Evolutionary conservation across 2,113 vertebrate species (phyloP).

Genomic region (Okapia johnstoni): DNA sequence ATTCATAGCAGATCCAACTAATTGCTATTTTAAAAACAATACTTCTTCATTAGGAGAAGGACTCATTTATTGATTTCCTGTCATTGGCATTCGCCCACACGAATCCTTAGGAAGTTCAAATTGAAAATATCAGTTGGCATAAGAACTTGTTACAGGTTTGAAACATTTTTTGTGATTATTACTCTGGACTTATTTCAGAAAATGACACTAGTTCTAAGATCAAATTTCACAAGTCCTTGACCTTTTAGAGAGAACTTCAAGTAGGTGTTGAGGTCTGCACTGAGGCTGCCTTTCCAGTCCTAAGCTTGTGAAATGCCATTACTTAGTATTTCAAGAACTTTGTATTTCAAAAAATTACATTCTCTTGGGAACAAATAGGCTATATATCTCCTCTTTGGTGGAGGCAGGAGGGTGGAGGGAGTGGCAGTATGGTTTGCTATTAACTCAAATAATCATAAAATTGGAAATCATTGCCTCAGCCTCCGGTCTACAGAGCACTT

Average conservation of each 20-base stretch:
- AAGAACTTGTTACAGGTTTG: background rate
- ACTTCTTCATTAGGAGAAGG: background rate
- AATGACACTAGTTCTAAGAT: slow-evolving; percentile 14
- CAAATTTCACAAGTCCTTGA: background rate
- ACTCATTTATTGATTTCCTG: background rate
- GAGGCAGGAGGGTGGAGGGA: background rate
- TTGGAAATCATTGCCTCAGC: slow-evolving; percentile 52
- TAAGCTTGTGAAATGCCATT: background rate
- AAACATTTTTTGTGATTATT: background rate
- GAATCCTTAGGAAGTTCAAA: slow-evolving; percentile 23
- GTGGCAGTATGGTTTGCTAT: background rate
- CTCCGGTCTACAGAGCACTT: background rate
- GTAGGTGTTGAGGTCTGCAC: background rate
- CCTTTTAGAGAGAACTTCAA: background rate
- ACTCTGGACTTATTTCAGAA: background rate
- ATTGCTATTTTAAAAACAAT: background rate
- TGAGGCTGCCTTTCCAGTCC: background rate
- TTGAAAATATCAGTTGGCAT: background rate
- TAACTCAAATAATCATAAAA: slow-evolving; percentile 56
- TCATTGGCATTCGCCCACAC: background rate
- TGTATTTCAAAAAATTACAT: background rate
- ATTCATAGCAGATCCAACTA: background rate
- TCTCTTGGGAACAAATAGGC: background rate
- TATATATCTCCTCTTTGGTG: background rate
- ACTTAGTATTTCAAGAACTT: slow-evolving; percentile 25